Evolutionary conservation across 2,888 invertebrate species (phyloP).

Genomic region (Trichogramma dendrolimi): DNA sequence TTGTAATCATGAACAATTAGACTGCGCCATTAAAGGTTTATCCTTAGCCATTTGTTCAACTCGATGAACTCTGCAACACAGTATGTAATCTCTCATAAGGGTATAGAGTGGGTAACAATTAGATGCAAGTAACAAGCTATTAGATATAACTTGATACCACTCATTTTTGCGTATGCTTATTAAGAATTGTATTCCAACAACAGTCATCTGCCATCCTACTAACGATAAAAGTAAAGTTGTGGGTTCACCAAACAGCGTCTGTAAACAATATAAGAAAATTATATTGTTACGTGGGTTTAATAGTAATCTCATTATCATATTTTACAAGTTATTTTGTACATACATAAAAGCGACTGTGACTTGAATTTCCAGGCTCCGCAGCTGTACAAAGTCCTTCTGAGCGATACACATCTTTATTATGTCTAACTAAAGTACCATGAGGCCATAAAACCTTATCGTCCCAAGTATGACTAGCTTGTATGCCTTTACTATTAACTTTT

Average conservation of each 20-base stretch:
- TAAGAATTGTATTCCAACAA: slow-evolving; percentile 74
- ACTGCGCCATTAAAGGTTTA: slow-evolving; percentile 45
- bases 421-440: slow-evolving; percentile 70
- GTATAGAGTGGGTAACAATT: slow-evolving; percentile 92
- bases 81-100: slow-evolving; percentile 78
- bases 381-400: slow-evolving; percentile 77
- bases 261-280: slow-evolving; percentile 46
- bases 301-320: neutral
- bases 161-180: slow-evolving; percentile 75
- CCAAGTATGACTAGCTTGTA: slow-evolving; percentile 58
- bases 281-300: neutral
- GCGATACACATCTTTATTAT: slow-evolving; percentile 68
- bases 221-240: slow-evolving; percentile 70
- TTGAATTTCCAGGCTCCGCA: slow-evolving; percentile 79
- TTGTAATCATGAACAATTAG: slow-evolving; percentile 6
- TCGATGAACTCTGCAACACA: slow-evolving; percentile 78
- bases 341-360: slow-evolving; percentile 83
- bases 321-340: slow-evolving; percentile 49
- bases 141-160: slow-evolving; percentile 88
- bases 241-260: slow-evolving; percentile 86
- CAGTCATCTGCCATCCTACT: slow-evolving; percentile 65
- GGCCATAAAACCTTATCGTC: slow-evolving; percentile 67
- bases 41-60: slow-evolving; percentile 68
- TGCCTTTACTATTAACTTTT: slow-evolving; percentile 57
- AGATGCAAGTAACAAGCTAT: slow-evolving; percentile 79